A percentile compares a stretch with the other conserved stretches of the same genome.
Conservation (phyloP, 2,888 invertebrate genomes). For the Hypsopygia costalis region DNA sequence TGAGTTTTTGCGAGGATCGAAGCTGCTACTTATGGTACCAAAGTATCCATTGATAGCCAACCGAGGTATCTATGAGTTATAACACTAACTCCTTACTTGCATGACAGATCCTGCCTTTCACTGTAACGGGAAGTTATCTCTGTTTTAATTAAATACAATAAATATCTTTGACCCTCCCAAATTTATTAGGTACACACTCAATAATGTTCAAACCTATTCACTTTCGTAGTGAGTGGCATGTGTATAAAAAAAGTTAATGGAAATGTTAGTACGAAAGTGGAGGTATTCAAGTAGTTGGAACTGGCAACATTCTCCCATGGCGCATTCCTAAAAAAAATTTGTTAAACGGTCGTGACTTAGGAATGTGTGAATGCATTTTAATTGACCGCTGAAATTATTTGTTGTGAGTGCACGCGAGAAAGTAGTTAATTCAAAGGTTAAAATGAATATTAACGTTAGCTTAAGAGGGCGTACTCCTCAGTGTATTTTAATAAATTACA, state of each 20-base stretch:
- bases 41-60: too few relatives aligned
- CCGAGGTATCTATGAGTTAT: too few relatives aligned
- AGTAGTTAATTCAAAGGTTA: constrained; percentile 24
- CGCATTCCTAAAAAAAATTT: constrained; percentile 19
- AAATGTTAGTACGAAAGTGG: constrained; percentile 3
- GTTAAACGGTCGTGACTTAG: constrained; percentile 20
- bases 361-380: constrained; percentile 25
- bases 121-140: neutral
- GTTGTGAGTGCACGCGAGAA: constrained; percentile 38
- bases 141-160: neutral
- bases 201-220: constrained; percentile 4
- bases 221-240: constrained; percentile 3
- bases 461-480: too few relatives aligned
- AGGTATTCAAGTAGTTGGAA: neutral
- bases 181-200: neutral
- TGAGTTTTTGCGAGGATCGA: too few relatives aligned
- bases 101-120: too few relatives aligned
- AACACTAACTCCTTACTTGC: too few relatives aligned
- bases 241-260: constrained; percentile 5
- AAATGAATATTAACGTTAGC: constrained; percentile 5
- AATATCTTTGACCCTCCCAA: too few relatives aligned
- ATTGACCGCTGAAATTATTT: constrained; percentile 32
- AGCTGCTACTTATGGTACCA: too few relatives aligned
- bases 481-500: too few relatives aligned
- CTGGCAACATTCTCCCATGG: constrained; percentile 4